Base-by-base conservation (phyloP, 35 echinoderm and acorn worm genomes). In the Apostichopus japonicus region DNA sequence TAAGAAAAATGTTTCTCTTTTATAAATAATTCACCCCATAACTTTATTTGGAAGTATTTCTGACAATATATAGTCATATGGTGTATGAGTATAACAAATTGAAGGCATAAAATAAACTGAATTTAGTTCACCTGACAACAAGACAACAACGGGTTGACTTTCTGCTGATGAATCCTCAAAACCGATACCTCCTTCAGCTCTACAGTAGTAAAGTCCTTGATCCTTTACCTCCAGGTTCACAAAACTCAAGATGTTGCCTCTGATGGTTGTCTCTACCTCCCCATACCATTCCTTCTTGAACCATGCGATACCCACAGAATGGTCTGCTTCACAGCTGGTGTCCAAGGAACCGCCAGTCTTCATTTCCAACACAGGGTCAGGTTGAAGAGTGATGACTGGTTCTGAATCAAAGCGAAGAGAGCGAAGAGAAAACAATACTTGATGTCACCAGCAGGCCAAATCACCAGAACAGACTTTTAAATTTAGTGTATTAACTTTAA, bases 211-310 rank as follows among this genome's bases (percentile, higher is more conserved):
- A 7, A 89, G 17, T 25, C 86, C 86, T 63, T 89, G 86, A 56
- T 89, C 86, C 6, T 8, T 10, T 44, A 14, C 17, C 11, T 10
- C 13, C 19, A 89, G 24, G 17, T 67, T 22, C 4, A 6, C 61
- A 54, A 89, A 72, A 63, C 86, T 89, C 56, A 89, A 63, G 56
- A 89, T 62, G n/a, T 72, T 89, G 3, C 86, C 62, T 10, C n/a
- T 14, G 62, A 89, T 63, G 9, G 23, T 54, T 16, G 86, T 89
- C 6, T 57, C 19, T 17, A 65, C 63, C 23, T 72, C 27, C 57
- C 63, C 86, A 25, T 89, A 72, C 86, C 86, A 89, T 63, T 89
- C 86, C 24, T 17, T 89, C 16, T 89, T 89, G 24, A 51, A 72
- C 86, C 86, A 89, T 54, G 57, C 59, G 19, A 89, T 89, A 1